These are phyloP conservation scores for Salarias fasciatus DNA, from an alignment of 2,797 vertebrate genomes.

Conservation along the genomic window DNA sequence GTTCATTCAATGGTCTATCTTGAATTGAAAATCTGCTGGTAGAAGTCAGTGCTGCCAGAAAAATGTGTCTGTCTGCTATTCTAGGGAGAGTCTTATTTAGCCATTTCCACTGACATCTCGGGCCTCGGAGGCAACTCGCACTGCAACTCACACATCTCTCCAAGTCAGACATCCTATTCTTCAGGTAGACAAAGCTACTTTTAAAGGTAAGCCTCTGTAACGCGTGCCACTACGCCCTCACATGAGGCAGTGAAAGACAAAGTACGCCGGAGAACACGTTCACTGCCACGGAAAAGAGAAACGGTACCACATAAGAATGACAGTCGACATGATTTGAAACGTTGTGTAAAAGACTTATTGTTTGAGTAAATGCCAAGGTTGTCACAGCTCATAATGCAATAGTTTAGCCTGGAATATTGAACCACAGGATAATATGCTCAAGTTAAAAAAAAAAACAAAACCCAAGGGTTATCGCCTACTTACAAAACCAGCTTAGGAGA, in stretches of 20 bases:
- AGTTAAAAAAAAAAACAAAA: conserved; percentile 15
- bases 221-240: conserved; percentile 20
- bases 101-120: conserved; percentile 29
- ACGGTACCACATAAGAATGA: conserved; percentile 17
- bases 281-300: conserved; percentile 39
- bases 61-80: conserved; percentile 48
- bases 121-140: conserved; percentile 26
- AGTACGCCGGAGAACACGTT: conserved; percentile 11
- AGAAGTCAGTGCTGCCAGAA: conserved; percentile 25
- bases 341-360: neutral
- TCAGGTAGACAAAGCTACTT: conserved; percentile 22
- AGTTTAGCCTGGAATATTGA: conserved; percentile 35
- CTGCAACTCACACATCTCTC: conserved; percentile 40
- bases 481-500: neutral
- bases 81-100: conserved; percentile 32
- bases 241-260: conserved; percentile 19
- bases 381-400: conserved; percentile 18
- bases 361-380: conserved; percentile 23
- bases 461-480: conserved; percentile 12
- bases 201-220: conserved; percentile 15
- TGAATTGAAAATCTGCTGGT: conserved; percentile 10
- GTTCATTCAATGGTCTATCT: conserved; percentile 9
- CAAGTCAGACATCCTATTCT: conserved; percentile 45
- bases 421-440: conserved; percentile 10
- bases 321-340: conserved; percentile 3